Conservation (phyloP, 2,797 vertebrate species). For the Percopsis omiscomaycus region DNA sequence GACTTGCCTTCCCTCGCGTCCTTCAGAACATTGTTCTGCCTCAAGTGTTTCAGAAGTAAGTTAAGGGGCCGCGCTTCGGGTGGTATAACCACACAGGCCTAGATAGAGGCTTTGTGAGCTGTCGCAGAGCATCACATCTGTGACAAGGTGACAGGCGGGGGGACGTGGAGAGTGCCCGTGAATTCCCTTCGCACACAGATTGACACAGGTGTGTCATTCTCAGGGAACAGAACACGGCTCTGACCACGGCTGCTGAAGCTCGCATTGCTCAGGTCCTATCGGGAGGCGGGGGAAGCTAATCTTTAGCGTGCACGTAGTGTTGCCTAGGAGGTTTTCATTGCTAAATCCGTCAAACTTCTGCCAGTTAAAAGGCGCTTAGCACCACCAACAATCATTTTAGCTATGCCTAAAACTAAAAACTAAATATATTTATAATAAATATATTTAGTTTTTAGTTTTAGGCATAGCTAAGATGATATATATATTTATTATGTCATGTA, state of each 20-base stretch:
- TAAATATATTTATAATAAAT: too few species aligned
- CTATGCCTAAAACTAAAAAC: too few species aligned
- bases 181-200: constrained; percentile 20
- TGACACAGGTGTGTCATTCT: constrained; percentile 30
- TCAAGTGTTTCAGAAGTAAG: constrained; percentile 18
- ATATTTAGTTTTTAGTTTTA: too few species aligned
- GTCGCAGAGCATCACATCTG: neutral
- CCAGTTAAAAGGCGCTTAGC: too few species aligned
- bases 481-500: too few species aligned
- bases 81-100: too few species aligned
- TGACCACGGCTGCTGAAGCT: constrained; percentile 28
- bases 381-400: too few species aligned
- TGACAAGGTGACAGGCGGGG: neutral
- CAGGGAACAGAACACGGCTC: constrained; percentile 28
- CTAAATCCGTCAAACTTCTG: neutral
- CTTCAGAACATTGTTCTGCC: neutral
- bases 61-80: too few species aligned
- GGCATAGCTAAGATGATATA: too few species aligned
- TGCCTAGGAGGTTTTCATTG: neutral
- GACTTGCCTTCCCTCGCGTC: constrained; percentile 37
- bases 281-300: constrained; percentile 1
- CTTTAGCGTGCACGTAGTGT: constrained; percentile 7
- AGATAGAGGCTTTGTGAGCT: too few species aligned
- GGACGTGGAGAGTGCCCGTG: constrained; percentile 21
- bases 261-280: constrained; percentile 6